These are phyloP conservation scores for Ernsta delagoae DNA, from an alignment of 2,888 invertebrate genomes.

Conservation along the genomic window DNA sequence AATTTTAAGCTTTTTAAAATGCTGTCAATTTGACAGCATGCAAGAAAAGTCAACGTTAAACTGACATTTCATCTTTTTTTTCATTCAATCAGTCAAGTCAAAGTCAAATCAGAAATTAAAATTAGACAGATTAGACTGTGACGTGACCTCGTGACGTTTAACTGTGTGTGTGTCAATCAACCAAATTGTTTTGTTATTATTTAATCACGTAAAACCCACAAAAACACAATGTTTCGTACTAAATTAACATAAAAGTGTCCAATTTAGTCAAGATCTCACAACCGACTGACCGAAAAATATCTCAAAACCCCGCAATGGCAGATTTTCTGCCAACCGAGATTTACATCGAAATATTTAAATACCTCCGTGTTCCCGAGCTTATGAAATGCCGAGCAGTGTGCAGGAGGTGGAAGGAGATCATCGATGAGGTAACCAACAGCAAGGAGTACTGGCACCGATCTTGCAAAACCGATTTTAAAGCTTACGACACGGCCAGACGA, in stretches of 20 bases:
- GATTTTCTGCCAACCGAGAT: conserved; percentile 49
- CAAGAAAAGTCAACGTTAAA: no score
- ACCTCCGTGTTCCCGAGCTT: conserved; percentile 55
- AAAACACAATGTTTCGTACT: background rate
- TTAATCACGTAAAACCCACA: background rate
- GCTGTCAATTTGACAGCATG: no score
- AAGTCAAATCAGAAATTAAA: no score
- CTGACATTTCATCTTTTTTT: background rate
- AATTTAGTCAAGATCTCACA: background rate
- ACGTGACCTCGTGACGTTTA: no score
- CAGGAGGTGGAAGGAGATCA: conserved; percentile 58
- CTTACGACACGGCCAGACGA: conserved; percentile 55
- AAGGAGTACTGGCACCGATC: conserved; percentile 58
- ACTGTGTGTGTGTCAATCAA: no score
- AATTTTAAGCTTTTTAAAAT: conserved; percentile 35
- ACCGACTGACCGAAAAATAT: background rate
- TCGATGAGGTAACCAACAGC: conserved; percentile 49
- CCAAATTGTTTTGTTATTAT: background rate
- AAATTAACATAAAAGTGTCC: conserved; percentile 2
- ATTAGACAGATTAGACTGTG: no score
- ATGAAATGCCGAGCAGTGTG: conserved; percentile 63
- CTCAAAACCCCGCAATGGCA: background rate
- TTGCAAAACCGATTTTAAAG: conserved; percentile 56
- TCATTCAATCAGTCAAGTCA: background rate
- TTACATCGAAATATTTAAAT: conserved; percentile 57